Conservation (phyloP, 92 coral and sea anemone species). For the Porites cylindrica region DNA sequence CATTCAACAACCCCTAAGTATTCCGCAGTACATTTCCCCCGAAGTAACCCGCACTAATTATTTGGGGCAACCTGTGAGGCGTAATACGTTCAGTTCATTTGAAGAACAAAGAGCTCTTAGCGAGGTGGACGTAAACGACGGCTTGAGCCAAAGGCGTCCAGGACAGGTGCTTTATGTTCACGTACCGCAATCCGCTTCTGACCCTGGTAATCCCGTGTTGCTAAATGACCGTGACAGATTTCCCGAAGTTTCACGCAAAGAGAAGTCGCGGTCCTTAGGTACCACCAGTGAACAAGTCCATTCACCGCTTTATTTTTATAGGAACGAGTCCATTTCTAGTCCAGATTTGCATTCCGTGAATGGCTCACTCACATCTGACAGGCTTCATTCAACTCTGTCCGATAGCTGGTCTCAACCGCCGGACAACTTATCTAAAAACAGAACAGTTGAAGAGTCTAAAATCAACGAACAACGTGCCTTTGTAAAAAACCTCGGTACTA, state of each 20-base stretch:
- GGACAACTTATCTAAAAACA: neutral
- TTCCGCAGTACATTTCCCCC: constrained; percentile 15
- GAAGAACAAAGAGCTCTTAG: constrained; percentile 22
- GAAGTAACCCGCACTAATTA: neutral
- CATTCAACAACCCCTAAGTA: constrained; percentile 20
- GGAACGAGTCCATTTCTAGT: constrained; percentile 41
- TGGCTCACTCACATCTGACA: constrained; percentile 22
- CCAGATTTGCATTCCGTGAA: constrained; percentile 42
- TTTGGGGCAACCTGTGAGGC: neutral
- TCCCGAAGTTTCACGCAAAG: constrained; percentile 14
- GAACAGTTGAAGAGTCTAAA: neutral
- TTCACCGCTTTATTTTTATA: constrained; percentile 58
- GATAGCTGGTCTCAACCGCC: constrained; percentile 29
- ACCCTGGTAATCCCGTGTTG: constrained; percentile 1
- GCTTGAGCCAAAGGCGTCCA: constrained; percentile 65
- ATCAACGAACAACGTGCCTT: neutral
- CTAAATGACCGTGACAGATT: constrained; percentile 27
- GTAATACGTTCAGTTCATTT: constrained; percentile 23
- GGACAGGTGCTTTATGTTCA: constrained; percentile 63
- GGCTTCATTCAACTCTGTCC: constrained; percentile 15
- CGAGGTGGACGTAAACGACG: neutral
- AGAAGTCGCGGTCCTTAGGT: constrained; percentile 16
- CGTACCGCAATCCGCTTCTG: constrained; percentile 27
- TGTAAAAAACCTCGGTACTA: neutral
- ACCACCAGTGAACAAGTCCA: constrained; percentile 55